Evolutionary conservation across 2,113 vertebrate species (phyloP), one percentile per base, ranked within the genome.

Genomic region (Leucosticte australis): DNA sequence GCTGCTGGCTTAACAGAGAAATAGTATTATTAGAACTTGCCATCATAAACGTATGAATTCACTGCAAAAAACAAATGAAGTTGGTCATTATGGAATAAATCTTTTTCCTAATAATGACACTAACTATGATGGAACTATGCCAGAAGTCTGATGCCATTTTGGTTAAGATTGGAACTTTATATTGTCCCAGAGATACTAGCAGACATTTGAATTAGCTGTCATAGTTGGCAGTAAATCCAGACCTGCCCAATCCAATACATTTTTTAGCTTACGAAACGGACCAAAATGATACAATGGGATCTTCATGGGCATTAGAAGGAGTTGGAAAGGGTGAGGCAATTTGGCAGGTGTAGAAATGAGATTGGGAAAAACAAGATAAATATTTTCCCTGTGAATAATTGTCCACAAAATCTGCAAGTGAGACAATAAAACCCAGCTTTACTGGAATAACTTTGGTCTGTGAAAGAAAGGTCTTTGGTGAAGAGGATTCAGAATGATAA

Each of bases 341-440:
- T 75, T 94, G 92, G 94, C 87, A 92, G 85, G 92, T 86, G 87
- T 73, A 83, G 89, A 82, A 96, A 82, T 55, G 56, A 85, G 64
- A 90, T 83, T 89, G 91, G 93, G 85, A 94, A 96, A 97, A 96
- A 87, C 77, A 91, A 75, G 81, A 95, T 84, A 84, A 87, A 92
- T 87, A 81, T 87, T 94, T 97, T 96, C 77, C 94, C 74, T 74
- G 70, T 85, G 94, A 96, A 93, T 93, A 92, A 96, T 31, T 92
- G 94, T 87, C 83, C 87, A 80, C 67, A 83, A 90, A 63, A 55
- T 60, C 71, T 80, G 22, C 60, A 91, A 94, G 79, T 67, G 84
- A 94, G 63, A 60, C n/a, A 90, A 73, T 92, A 86, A 93, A 94
- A 84, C 24, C 53, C 3, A 0, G 63, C 13, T 89, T 87, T 87